phyloP scores from a whole-genome alignment of 2,888 invertebrate species.

The Rhingia rostrata region DNA sequence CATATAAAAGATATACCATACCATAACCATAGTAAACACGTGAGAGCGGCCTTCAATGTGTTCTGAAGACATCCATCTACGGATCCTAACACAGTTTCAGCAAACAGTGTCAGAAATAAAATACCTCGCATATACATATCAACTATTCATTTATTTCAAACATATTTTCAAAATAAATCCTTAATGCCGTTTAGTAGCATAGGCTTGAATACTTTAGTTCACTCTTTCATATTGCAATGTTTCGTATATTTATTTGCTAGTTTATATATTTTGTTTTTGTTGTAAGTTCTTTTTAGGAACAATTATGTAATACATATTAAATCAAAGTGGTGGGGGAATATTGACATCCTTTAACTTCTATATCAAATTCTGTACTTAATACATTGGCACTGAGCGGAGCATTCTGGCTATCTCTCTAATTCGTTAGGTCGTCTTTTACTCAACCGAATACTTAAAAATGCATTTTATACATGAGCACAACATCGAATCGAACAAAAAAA shows the following conservation, averaged over 20 bases:
- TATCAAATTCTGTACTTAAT: constrained; percentile 52
- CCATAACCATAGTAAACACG: too few relatives aligned
- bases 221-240: constrained; percentile 73
- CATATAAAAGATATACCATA: too few relatives aligned
- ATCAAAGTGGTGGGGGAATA: constrained; percentile 51
- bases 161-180: constrained; percentile 20
- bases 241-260: constrained; percentile 12
- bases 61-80: too few relatives aligned
- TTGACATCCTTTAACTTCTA: constrained; percentile 49
- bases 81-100: neutral
- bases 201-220: constrained; percentile 44
- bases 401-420: constrained; percentile 14
- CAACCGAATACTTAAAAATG: constrained; percentile 42
- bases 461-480: constrained; percentile 50
- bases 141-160: constrained; percentile 18
- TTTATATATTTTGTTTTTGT: constrained; percentile 35
- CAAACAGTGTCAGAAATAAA: constrained; percentile 1
- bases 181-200: constrained; percentile 10
- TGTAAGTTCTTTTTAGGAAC: constrained; percentile 51
- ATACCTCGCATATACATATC: neutral
- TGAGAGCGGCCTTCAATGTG: too few relatives aligned
- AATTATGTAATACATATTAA: constrained; percentile 26
- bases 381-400: constrained; percentile 65
- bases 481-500: constrained; percentile 19
- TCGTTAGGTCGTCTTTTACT: constrained; percentile 23